These are phyloP conservation scores for Sebastes matsubarae DNA, from an alignment of 2,797 vertebrate genomes.

Conservation along the genomic window DNA sequence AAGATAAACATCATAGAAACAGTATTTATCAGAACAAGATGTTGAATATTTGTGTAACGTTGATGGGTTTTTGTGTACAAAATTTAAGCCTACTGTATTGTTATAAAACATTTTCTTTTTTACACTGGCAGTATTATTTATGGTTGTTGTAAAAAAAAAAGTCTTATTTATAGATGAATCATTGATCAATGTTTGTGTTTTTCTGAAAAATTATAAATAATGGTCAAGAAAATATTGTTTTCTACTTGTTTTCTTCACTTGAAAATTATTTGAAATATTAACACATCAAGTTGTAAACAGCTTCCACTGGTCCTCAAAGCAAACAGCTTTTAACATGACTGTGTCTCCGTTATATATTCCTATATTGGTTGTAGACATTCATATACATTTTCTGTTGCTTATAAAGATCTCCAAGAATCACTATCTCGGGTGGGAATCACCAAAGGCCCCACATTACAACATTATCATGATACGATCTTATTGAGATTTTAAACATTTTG, in stretches of 20 bases:
- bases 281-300: too few relatives aligned
- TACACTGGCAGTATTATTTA: constrained; percentile 77
- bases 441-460: too few relatives aligned
- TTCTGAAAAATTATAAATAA: constrained; percentile 35
- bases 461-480: too few relatives aligned
- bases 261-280: neutral
- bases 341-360: fast-evolving
- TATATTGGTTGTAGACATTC: neutral
- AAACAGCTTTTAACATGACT: neutral
- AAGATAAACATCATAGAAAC: constrained; percentile 1
- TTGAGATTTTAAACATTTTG: too few relatives aligned
- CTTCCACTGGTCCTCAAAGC: too few relatives aligned
- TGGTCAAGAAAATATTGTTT: neutral
- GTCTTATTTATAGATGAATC: constrained; percentile 57
- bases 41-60: constrained; percentile 25
- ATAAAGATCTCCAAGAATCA: too few relatives aligned
- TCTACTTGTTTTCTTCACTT: neutral
- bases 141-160: constrained; percentile 43
- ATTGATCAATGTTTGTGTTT: constrained; percentile 44
- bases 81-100: constrained; percentile 45
- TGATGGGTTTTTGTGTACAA: constrained; percentile 36
- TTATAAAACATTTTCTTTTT: constrained; percentile 53
- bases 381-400: neutral
- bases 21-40: constrained; percentile 27
- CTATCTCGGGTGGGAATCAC: too few relatives aligned